Base-by-base conservation (phyloP, 2,113 vertebrate genomes). In the Falco punctatus region DNA sequence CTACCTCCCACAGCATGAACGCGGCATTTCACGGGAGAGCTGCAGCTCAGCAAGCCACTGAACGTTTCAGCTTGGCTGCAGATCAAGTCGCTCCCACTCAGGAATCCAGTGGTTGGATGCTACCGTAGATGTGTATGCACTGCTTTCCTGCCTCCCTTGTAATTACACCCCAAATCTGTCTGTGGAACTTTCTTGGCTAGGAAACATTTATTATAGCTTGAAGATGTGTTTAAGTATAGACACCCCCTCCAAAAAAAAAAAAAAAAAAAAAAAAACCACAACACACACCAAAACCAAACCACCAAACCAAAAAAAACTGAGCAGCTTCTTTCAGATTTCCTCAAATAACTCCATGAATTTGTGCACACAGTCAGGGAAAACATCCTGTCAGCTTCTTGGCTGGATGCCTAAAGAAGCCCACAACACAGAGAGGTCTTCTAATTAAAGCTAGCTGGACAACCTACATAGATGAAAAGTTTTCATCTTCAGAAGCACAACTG, bases 211-310 rank as follows among this genome's bases (percentile, higher is more conserved):
- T 82, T 89, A 70, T 52, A 91, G 85, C 90, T 91, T 51, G 57
- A 88, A 90, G 86, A 92, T 70, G 78, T 48, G 44, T 72, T 86
- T 94, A 92, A 96, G 71, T 51, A 92, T 18, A 94, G 91, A 78
- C 80, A 88, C 14, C 10, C 11, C 15, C 3, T 17, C 49, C 24
- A 7, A 18, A 72, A 83, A 72, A 33, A 23, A 74, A 84, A 58
- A 24, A 64, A 69, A 83, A 54, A 24, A 90, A 61, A 69, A 13
- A 38, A 38, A 38, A 38, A 9, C 38, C 4, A 11, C 3, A 11
- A 42, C 42, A 38, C 38, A 38, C 38, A 38, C 38, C 38, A 38
- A 38, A 38, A 38, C 9, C 5, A 46, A 69, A 28, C 22, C 11
- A 72, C 35, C 27, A 74, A 84, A 58, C 27, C 69, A 69, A 83